Evolutionary conservation across 30 jellyfish, hydroid and myxozoan genomes (phyloP).

Genomic region (Catostylus mosaicus): DNA sequence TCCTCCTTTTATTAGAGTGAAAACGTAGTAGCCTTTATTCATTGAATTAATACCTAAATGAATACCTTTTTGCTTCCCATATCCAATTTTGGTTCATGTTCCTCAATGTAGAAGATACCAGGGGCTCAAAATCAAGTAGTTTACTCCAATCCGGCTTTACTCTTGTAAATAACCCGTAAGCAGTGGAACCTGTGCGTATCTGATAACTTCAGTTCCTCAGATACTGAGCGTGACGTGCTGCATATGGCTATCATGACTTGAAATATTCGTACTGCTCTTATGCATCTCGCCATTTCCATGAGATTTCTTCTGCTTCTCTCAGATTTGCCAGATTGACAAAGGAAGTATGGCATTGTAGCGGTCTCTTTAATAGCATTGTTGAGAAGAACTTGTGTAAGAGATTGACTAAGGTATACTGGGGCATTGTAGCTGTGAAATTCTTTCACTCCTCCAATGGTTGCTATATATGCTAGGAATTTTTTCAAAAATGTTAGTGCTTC

Average conservation of each 20-base stretch:
- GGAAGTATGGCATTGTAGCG: slow-evolving; percentile 42
- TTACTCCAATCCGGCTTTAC: slow-evolving; percentile 33
- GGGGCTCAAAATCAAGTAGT: slow-evolving; percentile 26
- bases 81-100: slow-evolving; percentile 31
- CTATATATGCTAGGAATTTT: neutral
- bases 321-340: slow-evolving; percentile 25
- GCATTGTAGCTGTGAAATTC: slow-evolving; percentile 46
- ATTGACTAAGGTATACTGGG: slow-evolving; percentile 31
- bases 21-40: slow-evolving; percentile 17
- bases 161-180: slow-evolving; percentile 34
- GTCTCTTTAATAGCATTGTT: slow-evolving; percentile 39
- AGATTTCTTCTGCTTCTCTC: slow-evolving; percentile 47
- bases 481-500: neutral
- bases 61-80: slow-evolving; percentile 28
- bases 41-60: slow-evolving; percentile 39
- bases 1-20: neutral
- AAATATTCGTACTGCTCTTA: slow-evolving; percentile 22
- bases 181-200: slow-evolving; percentile 20
- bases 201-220: slow-evolving; percentile 46
- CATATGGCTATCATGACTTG: slow-evolving; percentile 45
- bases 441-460: neutral
- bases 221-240: slow-evolving; percentile 53
- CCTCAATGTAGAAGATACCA: slow-evolving; percentile 20
- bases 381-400: slow-evolving; percentile 22
- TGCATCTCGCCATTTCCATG: slow-evolving; percentile 49